A percentile compares a stretch with the other conserved stretches of the same genome.
Conservation (phyloP, 1,140 invertebrate genomes). For the Euura lappo region DNA sequence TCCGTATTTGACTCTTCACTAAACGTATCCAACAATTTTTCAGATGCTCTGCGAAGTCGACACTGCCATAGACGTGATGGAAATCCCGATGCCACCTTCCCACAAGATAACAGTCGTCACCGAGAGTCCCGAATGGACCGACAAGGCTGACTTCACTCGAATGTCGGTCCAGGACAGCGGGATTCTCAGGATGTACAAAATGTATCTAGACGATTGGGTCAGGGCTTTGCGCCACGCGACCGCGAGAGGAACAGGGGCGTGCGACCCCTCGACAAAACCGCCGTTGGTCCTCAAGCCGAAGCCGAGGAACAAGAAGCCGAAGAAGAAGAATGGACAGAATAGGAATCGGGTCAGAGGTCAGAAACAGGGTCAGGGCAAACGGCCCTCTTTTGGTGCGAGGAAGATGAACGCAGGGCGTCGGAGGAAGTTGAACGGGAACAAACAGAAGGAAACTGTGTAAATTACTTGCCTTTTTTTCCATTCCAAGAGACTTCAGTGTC, state of each 20-base stretch:
- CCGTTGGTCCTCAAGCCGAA: conserved; percentile 31
- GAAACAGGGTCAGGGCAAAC: conserved; percentile 12
- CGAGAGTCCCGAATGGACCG: conserved; percentile 50
- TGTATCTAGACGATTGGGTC: conserved; percentile 56
- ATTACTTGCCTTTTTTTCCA: not conserved
- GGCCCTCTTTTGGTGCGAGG: conserved; percentile 18
- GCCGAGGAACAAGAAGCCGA: conserved; percentile 19
- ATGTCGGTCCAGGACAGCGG: conserved; percentile 59
- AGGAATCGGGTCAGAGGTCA: conserved; percentile 9
- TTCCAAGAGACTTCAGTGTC: too few species aligned
- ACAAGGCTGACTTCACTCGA: conserved; percentile 50
- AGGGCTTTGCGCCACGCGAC: conserved; percentile 45
- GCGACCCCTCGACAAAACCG: conserved; percentile 35
- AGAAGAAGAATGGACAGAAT: conserved; percentile 22
- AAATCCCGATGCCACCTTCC: conserved; percentile 34
- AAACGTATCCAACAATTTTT: conserved; percentile 9
- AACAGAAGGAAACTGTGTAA: conserved; percentile 18
- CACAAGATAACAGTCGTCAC: conserved; percentile 40
- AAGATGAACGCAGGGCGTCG: conserved; percentile 19
- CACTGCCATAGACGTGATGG: conserved; percentile 48
- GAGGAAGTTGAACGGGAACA: conserved; percentile 26
- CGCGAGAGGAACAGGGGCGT: conserved; percentile 45
- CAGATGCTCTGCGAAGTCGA: conserved; percentile 62
- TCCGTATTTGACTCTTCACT: conserved; percentile 11
- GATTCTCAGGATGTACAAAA: conserved; percentile 51